phyloP scores from a whole-genome alignment of 2,113 vertebrate species.

The Trachemys scripta region DNA sequence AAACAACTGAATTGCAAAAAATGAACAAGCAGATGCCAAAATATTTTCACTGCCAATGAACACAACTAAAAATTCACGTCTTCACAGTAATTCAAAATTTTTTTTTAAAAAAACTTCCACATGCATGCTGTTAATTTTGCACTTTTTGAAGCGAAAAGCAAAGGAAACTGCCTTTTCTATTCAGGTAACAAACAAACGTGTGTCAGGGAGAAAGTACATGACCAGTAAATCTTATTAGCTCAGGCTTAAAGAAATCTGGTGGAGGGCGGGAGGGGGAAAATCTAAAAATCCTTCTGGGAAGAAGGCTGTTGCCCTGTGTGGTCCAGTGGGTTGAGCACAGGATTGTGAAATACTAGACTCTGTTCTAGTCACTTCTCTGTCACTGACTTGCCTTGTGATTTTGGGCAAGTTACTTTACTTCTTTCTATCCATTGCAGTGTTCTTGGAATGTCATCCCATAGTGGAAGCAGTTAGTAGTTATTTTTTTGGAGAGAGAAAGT shows the following conservation, averaged over 20 bases:
- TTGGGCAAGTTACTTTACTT: neutral
- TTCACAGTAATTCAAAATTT: neutral
- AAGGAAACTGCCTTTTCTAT: neutral
- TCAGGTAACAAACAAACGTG: neutral
- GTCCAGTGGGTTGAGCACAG: neutral
- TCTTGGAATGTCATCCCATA: neutral
- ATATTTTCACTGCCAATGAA: neutral
- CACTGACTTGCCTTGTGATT: neutral
- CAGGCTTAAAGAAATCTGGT: neutral
- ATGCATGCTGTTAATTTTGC: neutral
- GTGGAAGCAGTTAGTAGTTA: neutral
- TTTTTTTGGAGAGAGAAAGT: neutral
- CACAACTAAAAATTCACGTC: neutral
- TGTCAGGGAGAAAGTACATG: neutral
- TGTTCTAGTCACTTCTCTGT: neutral
- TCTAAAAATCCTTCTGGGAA: neutral
- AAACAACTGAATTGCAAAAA: neutral
- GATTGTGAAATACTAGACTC: neutral
- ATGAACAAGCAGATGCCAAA: conserved; percentile 15
- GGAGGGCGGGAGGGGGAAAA: neutral
- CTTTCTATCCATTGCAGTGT: neutral
- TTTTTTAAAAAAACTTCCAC: neutral
- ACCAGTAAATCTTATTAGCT: neutral
- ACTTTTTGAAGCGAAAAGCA: neutral
- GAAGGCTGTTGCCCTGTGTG: neutral